A percentile compares a stretch with the other conserved stretches of the same genome.
phyloP scores from a whole-genome alignment of 2,113 vertebrate genomes.

The Micronycteris hirsuta region DNA sequence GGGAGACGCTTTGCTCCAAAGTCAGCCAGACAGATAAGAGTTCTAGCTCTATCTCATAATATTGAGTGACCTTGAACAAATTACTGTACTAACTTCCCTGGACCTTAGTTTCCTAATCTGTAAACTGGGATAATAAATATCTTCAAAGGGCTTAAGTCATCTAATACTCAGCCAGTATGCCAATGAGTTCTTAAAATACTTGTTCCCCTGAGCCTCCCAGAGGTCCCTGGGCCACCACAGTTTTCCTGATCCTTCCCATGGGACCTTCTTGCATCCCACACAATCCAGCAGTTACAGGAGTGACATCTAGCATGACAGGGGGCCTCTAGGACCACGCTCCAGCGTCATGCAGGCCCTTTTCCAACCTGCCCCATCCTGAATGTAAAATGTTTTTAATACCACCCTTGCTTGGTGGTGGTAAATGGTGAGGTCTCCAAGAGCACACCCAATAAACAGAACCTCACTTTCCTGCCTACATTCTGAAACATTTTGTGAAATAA shows the following conservation, averaged over 20 bases:
- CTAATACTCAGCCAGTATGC: not conserved
- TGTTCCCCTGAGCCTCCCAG: not conserved
- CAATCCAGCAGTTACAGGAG: not conserved
- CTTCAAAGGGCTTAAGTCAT: not conserved
- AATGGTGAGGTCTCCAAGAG: not conserved
- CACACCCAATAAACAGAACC: not conserved
- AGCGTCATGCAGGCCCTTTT: not conserved
- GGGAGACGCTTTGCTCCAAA: not conserved
- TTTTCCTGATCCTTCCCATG: not conserved
- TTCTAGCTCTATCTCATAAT: not conserved
- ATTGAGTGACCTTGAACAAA: not conserved
- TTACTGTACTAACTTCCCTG: not conserved
- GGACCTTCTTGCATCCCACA: not conserved
- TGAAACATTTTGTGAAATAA: not conserved
- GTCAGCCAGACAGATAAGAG: not conserved
- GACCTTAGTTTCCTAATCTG: not conserved
- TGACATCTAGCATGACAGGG: too few relatives aligned
- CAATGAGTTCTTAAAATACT: not conserved
- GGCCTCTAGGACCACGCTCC: not conserved
- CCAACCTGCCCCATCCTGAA: not conserved
- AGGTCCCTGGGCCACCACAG: not conserved
- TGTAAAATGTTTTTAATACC: too few relatives aligned
- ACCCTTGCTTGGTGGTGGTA: not conserved
- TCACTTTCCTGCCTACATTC: not conserved
- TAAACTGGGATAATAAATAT: not conserved